These are phyloP conservation scores for Thelaira solivaga DNA, from an alignment of 2,888 invertebrate genomes.

Conservation along the genomic window DNA sequence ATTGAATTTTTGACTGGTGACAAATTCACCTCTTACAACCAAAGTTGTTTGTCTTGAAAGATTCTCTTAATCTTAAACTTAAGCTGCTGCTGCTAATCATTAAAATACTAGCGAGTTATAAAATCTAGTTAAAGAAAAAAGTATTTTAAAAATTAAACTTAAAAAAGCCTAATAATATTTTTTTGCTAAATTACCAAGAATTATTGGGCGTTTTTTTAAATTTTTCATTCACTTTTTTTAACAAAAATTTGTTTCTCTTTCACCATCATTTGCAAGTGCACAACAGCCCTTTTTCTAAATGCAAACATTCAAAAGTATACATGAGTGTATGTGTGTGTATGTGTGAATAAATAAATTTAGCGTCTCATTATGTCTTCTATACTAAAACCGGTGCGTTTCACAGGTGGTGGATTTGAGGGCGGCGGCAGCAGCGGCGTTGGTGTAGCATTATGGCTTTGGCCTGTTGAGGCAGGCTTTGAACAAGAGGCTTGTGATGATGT, in stretches of 20 bases:
- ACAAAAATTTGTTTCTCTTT: neutral
- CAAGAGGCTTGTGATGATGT: slow-evolving; percentile 12
- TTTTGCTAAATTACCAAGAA: neutral
- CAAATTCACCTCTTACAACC: no score
- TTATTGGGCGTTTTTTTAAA: neutral
- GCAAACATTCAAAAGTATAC: slow-evolving; percentile 8
- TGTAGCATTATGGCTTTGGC: slow-evolving; percentile 36
- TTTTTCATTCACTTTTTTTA: neutral
- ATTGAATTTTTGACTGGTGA: no score
- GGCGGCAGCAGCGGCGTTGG: no score
- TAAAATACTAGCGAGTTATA: neutral
- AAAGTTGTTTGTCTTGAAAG: no score
- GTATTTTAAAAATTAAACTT: slow-evolving; percentile 3
- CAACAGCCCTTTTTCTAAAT: neutral
- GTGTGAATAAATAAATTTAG: slow-evolving; percentile 77
- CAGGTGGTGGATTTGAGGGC: slow-evolving; percentile 74
- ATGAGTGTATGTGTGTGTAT: neutral
- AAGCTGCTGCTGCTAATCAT: no score
- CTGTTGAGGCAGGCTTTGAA: slow-evolving; percentile 48
- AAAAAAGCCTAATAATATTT: neutral
- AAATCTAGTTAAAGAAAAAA: neutral
- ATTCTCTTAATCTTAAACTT: no score
- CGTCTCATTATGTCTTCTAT: slow-evolving; percentile 95
- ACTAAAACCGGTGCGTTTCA: slow-evolving; percentile 90
- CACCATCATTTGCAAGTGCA: neutral